Evolutionary conservation across 2,888 invertebrate genomes (phyloP).

Genomic region (Autographa gamma): DNA sequence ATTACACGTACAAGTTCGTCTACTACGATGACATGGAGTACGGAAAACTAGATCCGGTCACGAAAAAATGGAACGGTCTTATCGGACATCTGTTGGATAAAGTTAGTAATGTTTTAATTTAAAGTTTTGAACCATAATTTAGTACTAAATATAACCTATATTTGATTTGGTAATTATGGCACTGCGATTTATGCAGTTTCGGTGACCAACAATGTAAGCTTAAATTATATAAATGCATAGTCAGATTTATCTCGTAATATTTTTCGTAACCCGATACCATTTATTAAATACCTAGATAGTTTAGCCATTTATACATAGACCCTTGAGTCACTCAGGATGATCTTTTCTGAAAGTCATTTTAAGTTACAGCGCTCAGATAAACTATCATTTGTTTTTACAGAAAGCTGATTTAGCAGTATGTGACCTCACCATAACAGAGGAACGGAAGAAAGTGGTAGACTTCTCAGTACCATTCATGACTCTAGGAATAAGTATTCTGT

Average conservation of each 20-base stretch:
- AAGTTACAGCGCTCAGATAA: neutral
- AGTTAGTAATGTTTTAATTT: slow-evolving; percentile 62
- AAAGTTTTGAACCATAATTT: too few species aligned
- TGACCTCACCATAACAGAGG: slow-evolving; percentile 97
- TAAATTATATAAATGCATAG: too few species aligned
- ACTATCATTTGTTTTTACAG: slow-evolving; percentile 60
- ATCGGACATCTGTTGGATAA: slow-evolving; percentile 81
- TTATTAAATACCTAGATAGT: too few species aligned
- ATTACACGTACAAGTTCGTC: slow-evolving; percentile 78
- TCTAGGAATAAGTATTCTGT: slow-evolving; percentile 96
- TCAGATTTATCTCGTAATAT: too few species aligned
- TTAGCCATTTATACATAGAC: too few species aligned
- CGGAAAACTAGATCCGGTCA: slow-evolving; percentile 68
- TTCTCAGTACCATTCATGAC: slow-evolving; percentile 99
- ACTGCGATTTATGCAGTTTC: too few species aligned
- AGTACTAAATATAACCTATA: too few species aligned
- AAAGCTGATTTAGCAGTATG: slow-evolving; percentile 82
- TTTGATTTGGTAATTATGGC: too few species aligned
- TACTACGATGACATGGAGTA: slow-evolving; percentile 68
- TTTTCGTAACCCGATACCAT: too few species aligned
- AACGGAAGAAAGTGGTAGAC: slow-evolving; percentile 95
- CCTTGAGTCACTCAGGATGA: too few species aligned
- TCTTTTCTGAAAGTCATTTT: too few species aligned
- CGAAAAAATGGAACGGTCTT: slow-evolving; percentile 81
- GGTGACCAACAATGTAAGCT: too few species aligned